A percentile compares a stretch with the other conserved stretches of the same genome.
phyloP scores from a whole-genome alignment of 2,113 vertebrate species.

The Chlorocebus sabaeus region DNA sequence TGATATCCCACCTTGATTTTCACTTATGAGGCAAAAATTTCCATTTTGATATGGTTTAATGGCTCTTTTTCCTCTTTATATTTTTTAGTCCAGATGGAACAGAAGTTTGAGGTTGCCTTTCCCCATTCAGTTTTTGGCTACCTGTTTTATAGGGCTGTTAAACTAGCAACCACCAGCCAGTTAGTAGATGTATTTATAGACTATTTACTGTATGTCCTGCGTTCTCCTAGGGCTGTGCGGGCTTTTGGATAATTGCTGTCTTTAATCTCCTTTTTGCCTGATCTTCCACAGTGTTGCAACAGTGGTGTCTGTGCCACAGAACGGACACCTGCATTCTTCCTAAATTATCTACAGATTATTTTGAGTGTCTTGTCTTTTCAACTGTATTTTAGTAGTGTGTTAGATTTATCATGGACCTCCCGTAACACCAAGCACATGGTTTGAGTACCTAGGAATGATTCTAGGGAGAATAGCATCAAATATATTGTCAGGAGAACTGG shows the following conservation, averaged over 20 bases:
- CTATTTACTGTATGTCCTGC: background rate
- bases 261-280: background rate
- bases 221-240: background rate
- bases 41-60: slow-evolving; percentile 33
- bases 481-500: background rate
- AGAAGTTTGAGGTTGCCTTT: slow-evolving; percentile 43
- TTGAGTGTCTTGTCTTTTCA: slow-evolving; percentile 13
- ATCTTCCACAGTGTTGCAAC: background rate
- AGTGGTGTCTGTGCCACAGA: background rate
- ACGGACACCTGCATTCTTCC: background rate
- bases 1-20: slow-evolving; percentile 26
- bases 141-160: slow-evolving; percentile 33
- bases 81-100: slow-evolving; percentile 40
- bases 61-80: slow-evolving; percentile 22
- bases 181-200: slow-evolving; percentile 7
- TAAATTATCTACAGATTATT: background rate
- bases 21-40: slow-evolving; percentile 15
- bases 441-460: background rate
- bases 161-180: background rate
- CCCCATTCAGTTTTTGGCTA: slow-evolving; percentile 25
- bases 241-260: background rate
- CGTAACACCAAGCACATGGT: background rate
- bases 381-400: background rate
- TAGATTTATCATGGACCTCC: background rate
- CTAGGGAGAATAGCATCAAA: background rate